These are phyloP conservation scores for Lepus timidus DNA, from an alignment of 2,113 vertebrate genomes.

Conservation along the genomic window DNA sequence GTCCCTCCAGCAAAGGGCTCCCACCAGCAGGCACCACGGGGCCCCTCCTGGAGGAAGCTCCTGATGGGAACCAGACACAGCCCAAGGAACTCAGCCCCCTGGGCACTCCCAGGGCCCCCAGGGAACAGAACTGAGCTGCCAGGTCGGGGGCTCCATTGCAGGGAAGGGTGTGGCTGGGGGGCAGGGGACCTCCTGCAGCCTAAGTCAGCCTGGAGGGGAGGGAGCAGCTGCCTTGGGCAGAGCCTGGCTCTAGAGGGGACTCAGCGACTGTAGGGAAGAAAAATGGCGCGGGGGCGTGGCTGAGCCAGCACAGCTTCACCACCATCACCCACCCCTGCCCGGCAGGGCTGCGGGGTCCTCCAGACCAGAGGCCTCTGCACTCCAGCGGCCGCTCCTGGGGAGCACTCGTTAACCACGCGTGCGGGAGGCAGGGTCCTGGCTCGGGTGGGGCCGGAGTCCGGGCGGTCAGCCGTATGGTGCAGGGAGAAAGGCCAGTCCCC, in stretches of 20 bases:
- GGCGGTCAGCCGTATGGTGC: slow-evolving; percentile 60
- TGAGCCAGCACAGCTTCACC: background rate
- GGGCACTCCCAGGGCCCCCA: too few relatives aligned
- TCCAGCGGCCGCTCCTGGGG: background rate
- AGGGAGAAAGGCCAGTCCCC: slow-evolving; percentile 69
- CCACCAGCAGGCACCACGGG: rapidly evolving
- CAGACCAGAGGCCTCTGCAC: too few relatives aligned
- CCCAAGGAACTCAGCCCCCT: too few relatives aligned
- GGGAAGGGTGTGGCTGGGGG: too few relatives aligned
- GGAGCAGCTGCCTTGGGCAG: slow-evolving; percentile 37
- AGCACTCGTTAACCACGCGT: slow-evolving; percentile 49
- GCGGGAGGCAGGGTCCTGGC: slow-evolving; percentile 75
- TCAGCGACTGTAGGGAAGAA: background rate
- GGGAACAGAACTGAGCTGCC: background rate
- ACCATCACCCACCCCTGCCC: rapidly evolving
- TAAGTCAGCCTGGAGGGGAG: background rate
- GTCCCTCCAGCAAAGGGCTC: background rate
- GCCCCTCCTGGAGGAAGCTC: background rate
- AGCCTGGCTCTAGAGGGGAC: background rate
- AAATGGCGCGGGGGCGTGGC: rapidly evolving
- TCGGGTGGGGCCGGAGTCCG: slow-evolving; percentile 73
- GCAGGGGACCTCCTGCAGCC: background rate
- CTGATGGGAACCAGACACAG: background rate
- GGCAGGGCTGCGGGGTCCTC: background rate
- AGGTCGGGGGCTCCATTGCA: too few relatives aligned